Percentiles rank a stretch among this genome's conserved stretches.
These are phyloP conservation scores for Anagrus nilaparvatae DNA, from an alignment of 1,140 invertebrate genomes.

Conservation along the genomic window DNA sequence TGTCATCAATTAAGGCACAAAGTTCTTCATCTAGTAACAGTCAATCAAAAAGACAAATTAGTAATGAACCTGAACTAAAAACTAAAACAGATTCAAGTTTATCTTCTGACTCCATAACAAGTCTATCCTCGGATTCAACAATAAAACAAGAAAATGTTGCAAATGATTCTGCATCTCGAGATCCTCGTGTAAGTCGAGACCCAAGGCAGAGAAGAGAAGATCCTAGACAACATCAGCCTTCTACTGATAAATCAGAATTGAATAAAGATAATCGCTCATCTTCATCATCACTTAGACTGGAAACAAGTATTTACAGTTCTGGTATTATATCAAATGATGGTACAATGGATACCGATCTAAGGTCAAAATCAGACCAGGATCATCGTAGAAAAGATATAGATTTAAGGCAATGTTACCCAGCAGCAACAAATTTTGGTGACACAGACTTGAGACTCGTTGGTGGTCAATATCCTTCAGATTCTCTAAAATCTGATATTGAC, in stretches of 20 bases:
- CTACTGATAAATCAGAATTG: not conserved
- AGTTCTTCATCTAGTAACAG: constrained; percentile 18
- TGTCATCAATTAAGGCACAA: constrained; percentile 53
- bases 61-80: constrained; percentile 2
- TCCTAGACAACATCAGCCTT: constrained; percentile 17
- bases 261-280: not conserved
- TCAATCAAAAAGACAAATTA: constrained; percentile 7
- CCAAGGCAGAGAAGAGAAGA: constrained; percentile 19
- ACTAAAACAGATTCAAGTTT: not conserved
- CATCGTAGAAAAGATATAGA: constrained; percentile 47
- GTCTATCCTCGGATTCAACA: not conserved
- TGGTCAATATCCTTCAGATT: constrained; percentile 21
- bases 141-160: constrained; percentile 11
- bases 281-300: constrained; percentile 22
- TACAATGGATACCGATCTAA: constrained; percentile 34
- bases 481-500: constrained; percentile 52
- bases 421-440: constrained; percentile 29
- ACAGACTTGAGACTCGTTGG: constrained; percentile 38
- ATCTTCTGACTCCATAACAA: not conserved
- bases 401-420: constrained; percentile 40
- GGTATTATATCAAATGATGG: constrained; percentile 34
- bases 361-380: constrained; percentile 34
- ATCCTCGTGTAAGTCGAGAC: constrained; percentile 30
- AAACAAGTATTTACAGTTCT: constrained; percentile 39
- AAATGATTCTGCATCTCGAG: constrained; percentile 25